A percentile compares a stretch with the other conserved stretches of the same genome.
Conservation (phyloP, 2,888 invertebrate genomes). For the Fragum whitleyi region DNA sequence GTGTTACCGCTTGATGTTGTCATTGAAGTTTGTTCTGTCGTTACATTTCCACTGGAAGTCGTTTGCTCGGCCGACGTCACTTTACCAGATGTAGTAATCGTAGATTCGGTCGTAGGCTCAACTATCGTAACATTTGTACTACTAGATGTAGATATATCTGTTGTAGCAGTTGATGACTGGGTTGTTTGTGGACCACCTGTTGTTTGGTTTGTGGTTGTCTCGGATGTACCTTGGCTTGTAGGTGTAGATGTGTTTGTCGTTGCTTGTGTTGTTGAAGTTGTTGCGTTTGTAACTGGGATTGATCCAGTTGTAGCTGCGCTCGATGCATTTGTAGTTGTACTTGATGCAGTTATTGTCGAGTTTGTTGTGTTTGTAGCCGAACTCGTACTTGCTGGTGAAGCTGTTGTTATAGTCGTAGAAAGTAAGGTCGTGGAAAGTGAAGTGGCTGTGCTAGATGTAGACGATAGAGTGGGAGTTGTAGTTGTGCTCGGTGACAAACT, state of each 20-base stretch:
- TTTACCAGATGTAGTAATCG: not conserved
- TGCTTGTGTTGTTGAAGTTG: constrained; percentile 21
- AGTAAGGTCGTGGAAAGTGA: not conserved
- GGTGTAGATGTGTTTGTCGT: constrained; percentile 16
- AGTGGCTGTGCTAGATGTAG: too few species aligned
- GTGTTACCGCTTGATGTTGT: not conserved
- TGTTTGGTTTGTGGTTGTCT: constrained; percentile 20
- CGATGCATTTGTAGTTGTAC: not conserved
- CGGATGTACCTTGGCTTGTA: constrained; percentile 35
- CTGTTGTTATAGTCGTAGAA: too few species aligned
- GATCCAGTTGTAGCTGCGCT: constrained; percentile 16
- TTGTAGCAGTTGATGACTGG: not conserved
- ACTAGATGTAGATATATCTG: not conserved
- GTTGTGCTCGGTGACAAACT: too few species aligned
- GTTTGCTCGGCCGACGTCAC: not conserved
- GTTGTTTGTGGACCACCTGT: not conserved
- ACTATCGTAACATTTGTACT: not conserved
- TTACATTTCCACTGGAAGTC: not conserved
- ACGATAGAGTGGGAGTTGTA: too few species aligned
- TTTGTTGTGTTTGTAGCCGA: constrained; percentile 7
- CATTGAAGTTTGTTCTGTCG: not conserved
- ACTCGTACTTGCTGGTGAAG: not conserved
- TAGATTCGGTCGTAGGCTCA: not conserved
- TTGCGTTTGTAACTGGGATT: constrained; percentile 39
- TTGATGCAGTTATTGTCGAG: not conserved